phyloP scores from a whole-genome alignment of 2,797 vertebrate species.

The Setipinna tenuifilis region DNA sequence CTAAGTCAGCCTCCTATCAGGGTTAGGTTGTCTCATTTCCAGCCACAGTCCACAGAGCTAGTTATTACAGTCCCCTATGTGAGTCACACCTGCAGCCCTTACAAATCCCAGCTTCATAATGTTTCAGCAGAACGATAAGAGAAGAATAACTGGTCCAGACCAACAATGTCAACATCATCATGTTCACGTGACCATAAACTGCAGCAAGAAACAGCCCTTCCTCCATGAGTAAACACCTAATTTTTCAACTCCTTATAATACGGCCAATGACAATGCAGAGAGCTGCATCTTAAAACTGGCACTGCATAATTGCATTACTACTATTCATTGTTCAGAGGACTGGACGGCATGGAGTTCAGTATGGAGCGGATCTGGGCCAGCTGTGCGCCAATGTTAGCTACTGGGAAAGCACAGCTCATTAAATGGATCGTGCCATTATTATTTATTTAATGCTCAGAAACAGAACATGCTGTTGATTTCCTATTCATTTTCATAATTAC shows the following conservation, averaged over 20 bases:
- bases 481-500: constrained; percentile 34
- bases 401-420: constrained; percentile 35
- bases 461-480: constrained; percentile 28
- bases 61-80: not conserved
- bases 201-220: not conserved
- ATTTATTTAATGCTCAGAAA: constrained; percentile 13
- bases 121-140: not conserved
- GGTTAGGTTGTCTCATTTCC: not conserved
- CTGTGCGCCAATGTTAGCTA: not conserved
- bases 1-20: not conserved
- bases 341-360: not conserved
- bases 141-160: not conserved
- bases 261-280: not conserved
- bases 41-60: not conserved
- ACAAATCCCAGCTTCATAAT: not conserved
- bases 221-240: not conserved
- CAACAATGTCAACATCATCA: not conserved
- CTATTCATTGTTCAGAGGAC: constrained; percentile 14
- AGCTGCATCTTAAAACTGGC: not conserved
- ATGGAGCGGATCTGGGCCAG: not conserved
- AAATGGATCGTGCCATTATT: constrained; percentile 17
- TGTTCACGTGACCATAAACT: not conserved
- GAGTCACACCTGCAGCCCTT: not conserved
- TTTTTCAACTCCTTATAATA: not conserved
- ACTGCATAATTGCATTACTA: constrained; percentile 8